Evolutionary conservation across 2,113 vertebrate species (phyloP), one percentile per base, ranked within the genome.

Genomic region (Scalopus aquaticus): DNA sequence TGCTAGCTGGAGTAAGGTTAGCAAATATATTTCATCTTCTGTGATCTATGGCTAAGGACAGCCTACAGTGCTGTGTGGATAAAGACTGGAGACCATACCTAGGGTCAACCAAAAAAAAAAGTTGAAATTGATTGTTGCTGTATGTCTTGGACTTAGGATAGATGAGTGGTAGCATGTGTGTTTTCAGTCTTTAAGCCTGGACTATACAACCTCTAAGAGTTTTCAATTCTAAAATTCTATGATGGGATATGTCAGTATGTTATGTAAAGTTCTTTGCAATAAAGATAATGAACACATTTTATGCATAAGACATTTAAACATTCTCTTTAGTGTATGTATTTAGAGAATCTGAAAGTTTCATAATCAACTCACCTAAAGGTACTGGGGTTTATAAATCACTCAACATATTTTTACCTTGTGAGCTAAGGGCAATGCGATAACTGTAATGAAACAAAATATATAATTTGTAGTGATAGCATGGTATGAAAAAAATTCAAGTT

Each of bases 221-320:
- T 88, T 93, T 92, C 6, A 32, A 8, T 88, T 94, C 77, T 92
- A 82, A 90, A 95, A 82, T 79, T 82, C 32, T 56, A 5, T 73
- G 42, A 58, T 30, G 69, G 26, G 17, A 9, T 54, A 80, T 90
- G 13, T 12, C 39, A 60, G 5, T 51, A 87, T 79, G 37, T 80
- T 87, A 81, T 67, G 28, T 90, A n/a, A 3, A 62, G 28, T 86
- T 19, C 42, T 92, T 88, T 76, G 44, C 15, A 80, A 70, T 62
- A 76, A 73, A 90, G 35, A 24, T 20, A 58, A 35, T 51, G 7
- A 73, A 86, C 87, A 64, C 12, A 67, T 88, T 77, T 69, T 49
- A 64, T 42, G 60, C 70, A 56, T 91, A 74, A 91, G 13, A 72
- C 64, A 37, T 39, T 90, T 88, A 92, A 87, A 77, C 22, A 74